A percentile compares a stretch with the other conserved stretches of the same genome.
Evolutionary conservation across 2,797 vertebrate species (phyloP).

Genomic region (Epinephelus coioides): DNA sequence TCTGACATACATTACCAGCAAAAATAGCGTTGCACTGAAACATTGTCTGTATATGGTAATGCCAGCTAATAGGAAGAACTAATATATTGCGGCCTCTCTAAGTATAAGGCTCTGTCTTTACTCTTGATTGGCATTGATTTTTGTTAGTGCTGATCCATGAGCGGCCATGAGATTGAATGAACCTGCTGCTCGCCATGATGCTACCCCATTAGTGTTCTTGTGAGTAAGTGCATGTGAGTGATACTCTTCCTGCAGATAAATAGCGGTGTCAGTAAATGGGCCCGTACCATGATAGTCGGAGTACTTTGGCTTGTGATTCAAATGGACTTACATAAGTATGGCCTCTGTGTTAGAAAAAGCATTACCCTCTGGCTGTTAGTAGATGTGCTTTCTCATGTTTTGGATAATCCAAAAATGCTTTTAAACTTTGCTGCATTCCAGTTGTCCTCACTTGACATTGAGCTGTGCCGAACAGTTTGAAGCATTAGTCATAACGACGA

Average conservation of each 20-base stretch:
- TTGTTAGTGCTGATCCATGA: conserved; percentile 20
- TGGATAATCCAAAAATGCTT: conserved; percentile 6
- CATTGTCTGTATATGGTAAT: neutral
- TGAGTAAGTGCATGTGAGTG: conserved; percentile 22
- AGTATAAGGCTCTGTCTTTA: neutral
- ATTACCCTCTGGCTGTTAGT: neutral
- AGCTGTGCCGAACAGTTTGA: too few relatives aligned
- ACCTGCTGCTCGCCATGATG: conserved; percentile 29
- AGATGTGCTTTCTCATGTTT: conserved; percentile 17
- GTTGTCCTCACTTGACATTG: neutral
- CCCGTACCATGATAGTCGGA: conserved; percentile 16
- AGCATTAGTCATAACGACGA: too few relatives aligned
- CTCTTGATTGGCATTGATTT: conserved; percentile 42
- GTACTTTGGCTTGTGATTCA: conserved; percentile 40
- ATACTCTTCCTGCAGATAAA: conserved; percentile 48
- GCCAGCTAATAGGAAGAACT: neutral
- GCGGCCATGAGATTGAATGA: conserved; percentile 24
- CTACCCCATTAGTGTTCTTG: conserved; percentile 40
- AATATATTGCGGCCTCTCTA: neutral
- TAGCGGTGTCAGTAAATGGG: conserved; percentile 47
- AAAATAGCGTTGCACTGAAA: neutral
- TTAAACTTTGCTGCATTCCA: neutral
- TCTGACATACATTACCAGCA: neutral
- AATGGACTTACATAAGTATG: conserved; percentile 16
- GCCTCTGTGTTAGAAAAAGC: neutral